phyloP scores from a whole-genome alignment of 2,888 invertebrate genomes.

The Timandra comae region DNA sequence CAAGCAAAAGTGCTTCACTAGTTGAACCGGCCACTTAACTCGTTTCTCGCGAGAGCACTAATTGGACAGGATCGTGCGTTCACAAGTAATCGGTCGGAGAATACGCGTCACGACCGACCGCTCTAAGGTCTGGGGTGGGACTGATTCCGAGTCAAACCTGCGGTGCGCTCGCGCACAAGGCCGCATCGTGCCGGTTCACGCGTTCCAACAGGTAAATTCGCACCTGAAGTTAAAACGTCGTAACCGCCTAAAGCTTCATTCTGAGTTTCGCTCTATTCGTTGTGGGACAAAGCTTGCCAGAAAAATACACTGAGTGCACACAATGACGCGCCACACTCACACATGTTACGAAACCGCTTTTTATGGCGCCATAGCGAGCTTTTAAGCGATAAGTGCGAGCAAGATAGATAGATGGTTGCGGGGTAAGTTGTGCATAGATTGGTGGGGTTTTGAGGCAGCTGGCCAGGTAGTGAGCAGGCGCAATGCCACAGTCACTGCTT shows the following conservation, averaged over 20 bases:
- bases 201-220: constrained; percentile 78
- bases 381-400: constrained; percentile 51
- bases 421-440: constrained; percentile 52
- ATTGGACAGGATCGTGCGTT: constrained; percentile 69
- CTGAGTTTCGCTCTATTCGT: constrained; percentile 47
- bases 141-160: constrained; percentile 68
- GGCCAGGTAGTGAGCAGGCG: constrained; percentile 70
- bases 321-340: constrained; percentile 38
- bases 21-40: constrained; percentile 72
- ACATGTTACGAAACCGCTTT: constrained; percentile 68
- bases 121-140: constrained; percentile 72
- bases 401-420: constrained; percentile 58
- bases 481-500: constrained; percentile 65
- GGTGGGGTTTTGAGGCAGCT: constrained; percentile 70
- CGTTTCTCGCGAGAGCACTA: constrained; percentile 73
- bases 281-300: constrained; percentile 60
- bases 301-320: constrained; percentile 66
- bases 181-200: constrained; percentile 75
- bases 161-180: constrained; percentile 78
- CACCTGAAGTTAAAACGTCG: constrained; percentile 45
- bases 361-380: constrained; percentile 61
- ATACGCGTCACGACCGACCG: constrained; percentile 61
- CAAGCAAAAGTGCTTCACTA: constrained; percentile 53
- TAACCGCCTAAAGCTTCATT: constrained; percentile 50
- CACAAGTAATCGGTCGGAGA: constrained; percentile 38